phyloP scores from a whole-genome alignment of 2,113 vertebrate genomes.

The Heptranchias perlo region DNA sequence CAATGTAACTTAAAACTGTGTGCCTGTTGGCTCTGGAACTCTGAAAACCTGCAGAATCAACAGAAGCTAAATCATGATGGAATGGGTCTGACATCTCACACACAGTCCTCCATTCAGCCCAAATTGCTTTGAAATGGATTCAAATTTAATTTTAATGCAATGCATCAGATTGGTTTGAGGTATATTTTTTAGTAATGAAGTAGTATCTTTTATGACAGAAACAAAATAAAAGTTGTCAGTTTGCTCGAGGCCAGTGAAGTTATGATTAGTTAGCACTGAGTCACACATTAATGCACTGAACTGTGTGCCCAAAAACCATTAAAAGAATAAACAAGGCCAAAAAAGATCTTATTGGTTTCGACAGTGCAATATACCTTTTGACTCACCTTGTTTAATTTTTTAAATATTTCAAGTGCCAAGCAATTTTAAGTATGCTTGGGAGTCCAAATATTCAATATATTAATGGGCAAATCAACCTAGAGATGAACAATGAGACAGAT shows the following conservation, averaged over 20 bases:
- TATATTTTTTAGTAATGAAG: constrained; percentile 23
- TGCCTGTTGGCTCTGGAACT: background rate
- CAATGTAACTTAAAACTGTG: background rate
- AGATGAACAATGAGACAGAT: background rate
- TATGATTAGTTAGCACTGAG: background rate
- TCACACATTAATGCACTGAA: background rate
- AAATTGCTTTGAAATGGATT: background rate
- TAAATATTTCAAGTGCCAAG: constrained; percentile 9
- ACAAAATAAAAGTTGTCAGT: background rate
- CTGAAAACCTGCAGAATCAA: constrained; percentile 21
- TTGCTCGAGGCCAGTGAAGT: background rate
- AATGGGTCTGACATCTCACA: background rate
- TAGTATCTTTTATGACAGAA: background rate
- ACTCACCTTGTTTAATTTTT: background rate
- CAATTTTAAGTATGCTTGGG: background rate
- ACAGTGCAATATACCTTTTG: constrained; percentile 17
- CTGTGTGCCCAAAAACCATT: background rate
- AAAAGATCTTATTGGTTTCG: background rate
- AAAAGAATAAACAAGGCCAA: background rate
- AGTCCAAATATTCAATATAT: background rate
- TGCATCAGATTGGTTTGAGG: background rate
- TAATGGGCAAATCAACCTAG: constrained; percentile 1
- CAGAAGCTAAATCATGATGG: constrained; percentile 21
- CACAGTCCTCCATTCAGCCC: constrained; percentile 5
- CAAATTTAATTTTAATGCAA: background rate